Conservation (phyloP, 2,888 invertebrate species). For the Acleris cristana region DNA sequence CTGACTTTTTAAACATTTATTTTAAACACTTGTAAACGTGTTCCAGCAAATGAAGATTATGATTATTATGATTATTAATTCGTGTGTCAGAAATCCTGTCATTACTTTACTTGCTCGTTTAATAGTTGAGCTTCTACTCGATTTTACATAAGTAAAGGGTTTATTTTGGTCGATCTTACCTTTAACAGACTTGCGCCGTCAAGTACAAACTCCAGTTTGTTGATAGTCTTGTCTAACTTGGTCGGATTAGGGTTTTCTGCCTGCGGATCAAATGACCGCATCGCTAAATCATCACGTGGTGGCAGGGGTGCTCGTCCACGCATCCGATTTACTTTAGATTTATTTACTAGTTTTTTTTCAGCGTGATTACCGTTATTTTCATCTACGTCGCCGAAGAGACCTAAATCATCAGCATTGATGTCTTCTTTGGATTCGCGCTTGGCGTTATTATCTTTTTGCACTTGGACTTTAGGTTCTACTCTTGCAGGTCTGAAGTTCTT, state of each 20-base stretch:
- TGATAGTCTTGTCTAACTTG: conserved; percentile 57
- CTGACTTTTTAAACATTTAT: too few relatives aligned
- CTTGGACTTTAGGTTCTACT: conserved; percentile 7
- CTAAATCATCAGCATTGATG: conserved; percentile 58
- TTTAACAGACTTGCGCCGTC: conserved; percentile 65
- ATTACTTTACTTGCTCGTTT: too few relatives aligned
- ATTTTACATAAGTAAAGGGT: not conserved
- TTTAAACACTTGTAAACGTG: too few relatives aligned
- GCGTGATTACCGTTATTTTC: conserved; percentile 42
- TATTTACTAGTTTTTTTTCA: conserved; percentile 12
- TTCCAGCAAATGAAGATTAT: too few relatives aligned
- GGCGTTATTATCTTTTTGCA: conserved; percentile 8
- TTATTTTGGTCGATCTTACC: conserved; percentile 48
- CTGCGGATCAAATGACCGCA: too few relatives aligned
- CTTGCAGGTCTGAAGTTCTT: too few relatives aligned
- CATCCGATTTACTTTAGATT: conserved; percentile 1
- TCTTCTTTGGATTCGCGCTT: conserved; percentile 51
- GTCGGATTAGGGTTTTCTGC: conserved; percentile 38
- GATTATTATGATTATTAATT: too few relatives aligned
- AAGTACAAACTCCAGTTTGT: conserved; percentile 65
- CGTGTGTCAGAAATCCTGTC: too few relatives aligned
- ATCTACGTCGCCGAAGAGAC: conserved; percentile 58
- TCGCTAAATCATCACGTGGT: not conserved
- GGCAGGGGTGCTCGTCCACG: conserved; percentile 18
- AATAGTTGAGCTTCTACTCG: not conserved